Percentiles rank a stretch among this genome's conserved stretches.
phyloP scores from a whole-genome alignment of 2,113 vertebrate genomes.

The Oncorhynchus gorbuscha region DNA sequence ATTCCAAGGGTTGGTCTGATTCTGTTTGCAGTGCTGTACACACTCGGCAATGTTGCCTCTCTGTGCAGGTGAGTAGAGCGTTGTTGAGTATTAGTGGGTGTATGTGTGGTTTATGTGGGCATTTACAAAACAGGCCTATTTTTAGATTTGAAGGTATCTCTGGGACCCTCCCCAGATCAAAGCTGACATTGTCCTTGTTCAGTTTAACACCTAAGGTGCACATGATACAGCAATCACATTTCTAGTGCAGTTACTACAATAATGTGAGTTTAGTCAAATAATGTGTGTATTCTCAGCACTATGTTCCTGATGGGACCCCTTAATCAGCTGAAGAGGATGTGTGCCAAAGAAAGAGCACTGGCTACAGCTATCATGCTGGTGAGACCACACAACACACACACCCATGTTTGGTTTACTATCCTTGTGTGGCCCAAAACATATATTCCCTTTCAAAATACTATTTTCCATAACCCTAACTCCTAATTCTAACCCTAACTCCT shows the following conservation, averaged over 20 bases:
- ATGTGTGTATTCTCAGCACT: constrained; percentile 71
- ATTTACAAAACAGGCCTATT: no score
- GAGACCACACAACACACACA: constrained; percentile 44
- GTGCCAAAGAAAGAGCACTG: constrained; percentile 82
- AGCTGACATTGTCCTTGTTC: not conserved
- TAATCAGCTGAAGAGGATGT: constrained; percentile 89
- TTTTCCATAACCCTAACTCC: no score
- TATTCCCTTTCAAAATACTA: no score
- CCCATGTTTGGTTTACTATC: no score
- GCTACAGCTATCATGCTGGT: constrained; percentile 89
- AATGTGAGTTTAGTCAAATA: no score
- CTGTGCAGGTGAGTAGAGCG: constrained; percentile 64
- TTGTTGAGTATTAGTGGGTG: not conserved
- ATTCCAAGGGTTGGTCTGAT: constrained; percentile 59
- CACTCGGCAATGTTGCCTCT: constrained; percentile 68
- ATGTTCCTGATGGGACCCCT: constrained; percentile 88
- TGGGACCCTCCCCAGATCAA: not conserved
- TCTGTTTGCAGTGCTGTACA: constrained; percentile 74
- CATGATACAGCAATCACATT: not conserved
- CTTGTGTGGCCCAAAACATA: not conserved
- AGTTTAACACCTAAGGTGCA: not conserved
- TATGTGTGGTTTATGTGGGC: no score
- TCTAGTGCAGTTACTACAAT: no score
- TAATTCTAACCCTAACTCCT: no score
- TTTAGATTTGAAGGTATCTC: no score